Percentiles rank a stretch among this genome's conserved stretches.
phyloP scores from a whole-genome alignment of 2,888 invertebrate species.

The Megaustenia siamemsis region DNA sequence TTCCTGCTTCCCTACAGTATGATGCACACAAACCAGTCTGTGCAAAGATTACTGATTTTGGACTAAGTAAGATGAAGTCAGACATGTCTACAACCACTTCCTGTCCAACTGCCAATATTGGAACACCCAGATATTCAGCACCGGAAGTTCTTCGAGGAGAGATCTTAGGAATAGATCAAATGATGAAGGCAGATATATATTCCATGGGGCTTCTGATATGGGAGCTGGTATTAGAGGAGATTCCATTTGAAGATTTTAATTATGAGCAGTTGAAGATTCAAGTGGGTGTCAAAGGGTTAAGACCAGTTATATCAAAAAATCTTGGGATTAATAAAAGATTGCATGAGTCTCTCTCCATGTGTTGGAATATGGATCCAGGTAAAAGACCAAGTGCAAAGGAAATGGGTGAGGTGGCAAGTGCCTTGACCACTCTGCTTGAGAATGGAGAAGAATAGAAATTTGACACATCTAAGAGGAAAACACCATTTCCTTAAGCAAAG shows the following conservation, averaged over 20 bases:
- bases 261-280: background rate
- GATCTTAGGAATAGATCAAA: background rate
- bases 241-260: conserved; percentile 24
- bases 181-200: conserved; percentile 31
- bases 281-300: conserved; percentile 25
- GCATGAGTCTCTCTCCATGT: background rate
- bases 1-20: conserved; percentile 6
- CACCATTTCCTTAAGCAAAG: too few species aligned
- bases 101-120: background rate
- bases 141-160: conserved; percentile 28
- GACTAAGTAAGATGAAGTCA: conserved; percentile 61
- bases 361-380: conserved; percentile 12
- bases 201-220: conserved; percentile 21
- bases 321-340: background rate
- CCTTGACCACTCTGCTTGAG: background rate
- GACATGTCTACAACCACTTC: conserved; percentile 54
- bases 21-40: background rate
- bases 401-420: background rate
- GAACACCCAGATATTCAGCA: conserved; percentile 35
- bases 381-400: conserved; percentile 2
- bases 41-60: conserved; percentile 64
- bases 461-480: too few species aligned
- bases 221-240: conserved; percentile 29
- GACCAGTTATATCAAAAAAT: background rate
- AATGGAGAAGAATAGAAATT: conserved; percentile 9